Evolutionary conservation across 2,888 invertebrate species (phyloP), one percentile per base, ranked within the genome.

Genomic region (Neria commutata): DNA sequence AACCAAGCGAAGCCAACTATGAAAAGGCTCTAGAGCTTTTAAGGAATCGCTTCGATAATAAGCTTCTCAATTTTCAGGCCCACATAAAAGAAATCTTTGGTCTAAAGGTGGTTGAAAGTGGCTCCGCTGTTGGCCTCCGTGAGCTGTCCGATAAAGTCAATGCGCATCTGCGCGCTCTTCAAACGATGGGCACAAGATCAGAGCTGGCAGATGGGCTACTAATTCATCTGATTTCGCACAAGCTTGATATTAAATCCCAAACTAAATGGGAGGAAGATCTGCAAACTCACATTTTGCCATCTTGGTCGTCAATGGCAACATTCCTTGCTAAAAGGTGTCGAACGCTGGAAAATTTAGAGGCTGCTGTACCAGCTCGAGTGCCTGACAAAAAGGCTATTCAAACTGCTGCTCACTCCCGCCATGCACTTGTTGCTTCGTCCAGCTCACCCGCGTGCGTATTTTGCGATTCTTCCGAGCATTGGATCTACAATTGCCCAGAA

Each of bases 11-110:
- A 11, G 48, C 37, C 21, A 68, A 65, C 46, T 66, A 65, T 29
- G 61, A 63, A 19, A 64, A 64, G 54, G 67, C 65, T 17, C 17
- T 67, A 19, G 16, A 17, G 19, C 51, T 68, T 21, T 51, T 67
- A 34, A 59, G 56, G 53, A 58, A 60, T 47, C 56, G 61, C 17
- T 68, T 67, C 45, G 64, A 67, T 56, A 67, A 62, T 52, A 66
- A 67, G 58, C 42, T 62, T n/a, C 17, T 59, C 10, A 64, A 57
- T 53, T 68, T 68, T 59, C 63, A 65, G 60, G 59, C 52, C 8
- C 64, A 66, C 33, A 58, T 66, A 21, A 65, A 60, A 21, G 62
- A 59, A 29, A 63, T 63, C 24, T 66, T 63, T 14, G 56, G 59
- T 3, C 21, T 66, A 11, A 63, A 62, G 14, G 21, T 8, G 19